These are phyloP conservation scores for Zele albiditarsus DNA, from an alignment of 2,888 invertebrate genomes.

Conservation along the genomic window DNA sequence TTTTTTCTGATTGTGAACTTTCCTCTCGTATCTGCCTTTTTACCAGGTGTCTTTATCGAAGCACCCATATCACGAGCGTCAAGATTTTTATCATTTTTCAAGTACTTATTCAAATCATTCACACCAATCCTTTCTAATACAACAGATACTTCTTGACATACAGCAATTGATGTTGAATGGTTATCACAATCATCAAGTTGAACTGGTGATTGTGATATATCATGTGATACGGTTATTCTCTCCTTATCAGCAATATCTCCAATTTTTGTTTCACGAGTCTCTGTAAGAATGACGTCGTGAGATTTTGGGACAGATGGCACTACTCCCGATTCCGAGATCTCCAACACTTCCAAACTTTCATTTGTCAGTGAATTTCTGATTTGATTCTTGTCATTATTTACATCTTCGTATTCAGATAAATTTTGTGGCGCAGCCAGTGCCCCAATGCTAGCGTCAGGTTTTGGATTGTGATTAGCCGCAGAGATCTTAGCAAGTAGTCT, in stretches of 20 bases:
- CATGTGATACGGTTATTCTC: too few relatives aligned
- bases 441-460: neutral
- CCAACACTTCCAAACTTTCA: neutral
- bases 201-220: neutral
- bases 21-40: neutral
- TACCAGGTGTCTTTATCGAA: neutral
- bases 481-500: neutral
- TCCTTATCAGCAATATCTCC: too few relatives aligned
- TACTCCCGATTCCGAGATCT: neutral
- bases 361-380: neutral
- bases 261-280: neutral
- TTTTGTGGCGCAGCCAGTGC: neutral
- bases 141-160: constrained; percentile 15
- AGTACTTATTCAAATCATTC: constrained; percentile 12
- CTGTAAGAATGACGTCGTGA: neutral
- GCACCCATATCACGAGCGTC: neutral
- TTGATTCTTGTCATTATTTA: neutral
- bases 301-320: neutral
- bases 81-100: neutral
- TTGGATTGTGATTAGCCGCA: neutral
- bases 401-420: neutral
- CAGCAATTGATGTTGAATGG: neutral
- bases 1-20: neutral
- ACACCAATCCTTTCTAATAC: neutral
- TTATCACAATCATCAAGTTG: neutral